These are phyloP conservation scores for Andrena marginata DNA, from an alignment of 2,888 invertebrate genomes.

Conservation along the genomic window DNA sequence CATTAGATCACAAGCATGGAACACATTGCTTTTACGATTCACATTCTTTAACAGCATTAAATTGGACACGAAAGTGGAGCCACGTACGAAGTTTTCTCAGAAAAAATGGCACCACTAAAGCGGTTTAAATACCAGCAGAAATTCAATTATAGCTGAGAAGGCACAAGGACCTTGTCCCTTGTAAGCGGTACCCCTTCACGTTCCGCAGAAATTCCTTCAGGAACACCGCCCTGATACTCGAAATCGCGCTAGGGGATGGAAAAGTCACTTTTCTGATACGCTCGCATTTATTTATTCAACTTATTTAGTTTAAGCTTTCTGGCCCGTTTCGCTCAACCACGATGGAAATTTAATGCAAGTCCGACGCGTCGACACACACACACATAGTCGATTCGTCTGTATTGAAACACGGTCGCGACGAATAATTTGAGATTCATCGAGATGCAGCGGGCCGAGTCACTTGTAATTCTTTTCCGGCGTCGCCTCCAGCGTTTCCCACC, in stretches of 20 bases:
- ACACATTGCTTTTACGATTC: background rate
- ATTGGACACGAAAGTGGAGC: background rate
- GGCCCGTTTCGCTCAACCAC: background rate
- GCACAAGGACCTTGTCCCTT: constrained; percentile 32
- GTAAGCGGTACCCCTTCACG: constrained; percentile 29
- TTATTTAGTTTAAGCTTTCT: constrained; percentile 38
- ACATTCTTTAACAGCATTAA: background rate
- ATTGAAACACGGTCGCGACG: constrained; percentile 65
- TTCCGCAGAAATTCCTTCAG: constrained; percentile 32
- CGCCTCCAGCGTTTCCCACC: constrained; percentile 57
- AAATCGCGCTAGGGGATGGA: background rate
- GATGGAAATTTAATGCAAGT: constrained; percentile 48
- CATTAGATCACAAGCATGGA: background rate
- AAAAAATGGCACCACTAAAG: constrained; percentile 32
- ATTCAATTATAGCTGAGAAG: constrained; percentile 48
- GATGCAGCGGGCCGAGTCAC: constrained; percentile 81
- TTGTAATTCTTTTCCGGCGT: constrained; percentile 83
- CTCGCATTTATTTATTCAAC: constrained; percentile 40
- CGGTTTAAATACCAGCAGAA: constrained; percentile 54
- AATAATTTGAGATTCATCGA: constrained; percentile 84
- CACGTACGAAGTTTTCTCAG: constrained; percentile 18
- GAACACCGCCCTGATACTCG: constrained; percentile 5
- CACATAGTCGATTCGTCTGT: constrained; percentile 30
- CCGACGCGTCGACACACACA: constrained; percentile 2
- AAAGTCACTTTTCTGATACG: background rate